These are phyloP conservation scores for Rhagium mordax DNA, from an alignment of 2,888 invertebrate genomes.

Conservation along the genomic window DNA sequence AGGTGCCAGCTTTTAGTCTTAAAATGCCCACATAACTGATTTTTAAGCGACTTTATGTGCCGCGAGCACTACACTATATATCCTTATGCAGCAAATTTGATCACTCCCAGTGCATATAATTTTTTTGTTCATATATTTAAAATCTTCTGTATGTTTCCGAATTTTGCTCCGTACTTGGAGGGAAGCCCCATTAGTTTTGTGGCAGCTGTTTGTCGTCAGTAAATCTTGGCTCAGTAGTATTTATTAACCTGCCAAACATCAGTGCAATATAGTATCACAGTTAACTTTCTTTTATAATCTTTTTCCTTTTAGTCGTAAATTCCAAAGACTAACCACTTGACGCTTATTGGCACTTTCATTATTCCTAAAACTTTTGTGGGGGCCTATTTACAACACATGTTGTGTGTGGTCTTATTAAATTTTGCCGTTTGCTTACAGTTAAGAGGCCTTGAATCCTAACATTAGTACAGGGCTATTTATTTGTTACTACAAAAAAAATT, in stretches of 20 bases:
- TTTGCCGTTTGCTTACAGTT: background rate
- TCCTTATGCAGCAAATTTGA: too few relatives aligned
- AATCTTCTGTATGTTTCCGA: background rate
- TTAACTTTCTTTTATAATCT: background rate
- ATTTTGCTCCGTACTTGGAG: background rate
- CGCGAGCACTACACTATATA: too few relatives aligned
- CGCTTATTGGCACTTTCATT: background rate
- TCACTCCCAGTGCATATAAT: too few relatives aligned
- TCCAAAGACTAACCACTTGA: background rate
- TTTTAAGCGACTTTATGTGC: too few relatives aligned
- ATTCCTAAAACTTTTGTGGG: background rate
- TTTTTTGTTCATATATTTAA: background rate
- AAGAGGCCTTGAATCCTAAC: background rate
- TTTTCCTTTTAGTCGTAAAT: background rate
- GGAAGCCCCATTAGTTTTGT: background rate
- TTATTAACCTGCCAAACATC: background rate
- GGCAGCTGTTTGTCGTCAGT: background rate
- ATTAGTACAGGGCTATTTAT: too few relatives aligned
- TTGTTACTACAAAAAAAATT: too few relatives aligned
- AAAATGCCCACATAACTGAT: too few relatives aligned
- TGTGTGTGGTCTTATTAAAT: background rate
- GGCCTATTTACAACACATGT: slow-evolving; percentile 6
- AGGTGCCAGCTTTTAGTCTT: too few relatives aligned
- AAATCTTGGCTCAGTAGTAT: background rate
- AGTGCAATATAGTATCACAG: background rate